Conservation (phyloP, 2,888 invertebrate species). For the Oligia latruncula region DNA sequence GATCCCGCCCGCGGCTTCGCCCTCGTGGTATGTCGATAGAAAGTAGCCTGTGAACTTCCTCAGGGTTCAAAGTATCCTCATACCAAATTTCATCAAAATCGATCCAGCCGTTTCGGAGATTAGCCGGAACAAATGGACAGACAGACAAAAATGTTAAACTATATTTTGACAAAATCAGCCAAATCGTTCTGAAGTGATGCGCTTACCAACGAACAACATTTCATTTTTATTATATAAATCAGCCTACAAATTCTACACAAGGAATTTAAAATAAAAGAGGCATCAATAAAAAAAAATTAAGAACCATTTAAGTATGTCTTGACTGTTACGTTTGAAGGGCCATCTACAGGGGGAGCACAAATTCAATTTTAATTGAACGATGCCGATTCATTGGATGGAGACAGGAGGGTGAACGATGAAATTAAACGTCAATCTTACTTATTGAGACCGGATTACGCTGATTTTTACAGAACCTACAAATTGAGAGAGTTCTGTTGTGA, state of each 20-base stretch:
- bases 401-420: constrained; percentile 76
- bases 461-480: constrained; percentile 58
- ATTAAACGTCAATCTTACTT: constrained; percentile 75
- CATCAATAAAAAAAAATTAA: constrained; percentile 50
- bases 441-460: constrained; percentile 51
- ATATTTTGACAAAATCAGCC: neutral
- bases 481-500: constrained; percentile 15
- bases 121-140: neutral
- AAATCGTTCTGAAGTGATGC: too few species aligned
- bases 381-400: constrained; percentile 81
- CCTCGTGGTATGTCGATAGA: neutral
- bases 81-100: neutral
- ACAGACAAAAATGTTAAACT: too few species aligned
- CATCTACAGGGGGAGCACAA: constrained; percentile 77
- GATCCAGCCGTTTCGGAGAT: neutral
- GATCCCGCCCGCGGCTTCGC: neutral
- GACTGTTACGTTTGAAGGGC: constrained; percentile 68
- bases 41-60: neutral
- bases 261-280: neutral
- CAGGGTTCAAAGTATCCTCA: too few species aligned
- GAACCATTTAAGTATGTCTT: constrained; percentile 56
- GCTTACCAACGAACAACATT: too few species aligned
- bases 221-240: neutral
- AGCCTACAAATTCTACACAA: neutral
- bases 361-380: constrained; percentile 86